Conservation (phyloP, 2,797 vertebrate genomes). For the Darevskia nairensis region DNA sequence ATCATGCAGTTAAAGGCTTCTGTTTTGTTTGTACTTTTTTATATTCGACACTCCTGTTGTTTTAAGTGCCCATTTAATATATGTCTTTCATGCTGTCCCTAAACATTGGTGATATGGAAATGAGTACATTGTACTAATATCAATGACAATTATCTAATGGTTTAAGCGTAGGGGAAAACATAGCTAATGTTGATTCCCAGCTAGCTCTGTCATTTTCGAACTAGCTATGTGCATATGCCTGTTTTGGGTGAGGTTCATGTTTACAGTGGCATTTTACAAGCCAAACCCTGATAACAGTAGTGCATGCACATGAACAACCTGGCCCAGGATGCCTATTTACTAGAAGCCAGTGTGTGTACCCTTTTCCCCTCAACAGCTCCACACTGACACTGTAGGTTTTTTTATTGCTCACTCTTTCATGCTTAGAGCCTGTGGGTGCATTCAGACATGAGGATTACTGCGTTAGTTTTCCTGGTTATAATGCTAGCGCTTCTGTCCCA, state of each 20-base stretch:
- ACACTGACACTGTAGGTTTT: neutral
- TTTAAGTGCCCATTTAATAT: neutral
- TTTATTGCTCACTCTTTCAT: neutral
- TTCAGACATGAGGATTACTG: too few relatives aligned
- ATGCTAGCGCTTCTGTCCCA: too few relatives aligned
- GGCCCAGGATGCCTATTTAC: neutral
- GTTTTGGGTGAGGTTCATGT: neutral
- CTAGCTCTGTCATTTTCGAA: neutral
- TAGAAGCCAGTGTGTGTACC: neutral
- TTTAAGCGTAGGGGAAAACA: neutral
- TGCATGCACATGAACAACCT: neutral
- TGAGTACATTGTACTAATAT: neutral
- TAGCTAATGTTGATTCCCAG: neutral
- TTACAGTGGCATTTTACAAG: neutral
- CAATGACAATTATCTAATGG: neutral
- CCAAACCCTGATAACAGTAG: neutral
- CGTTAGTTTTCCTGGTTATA: too few relatives aligned
- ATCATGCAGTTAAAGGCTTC: neutral
- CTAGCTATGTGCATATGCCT: neutral
- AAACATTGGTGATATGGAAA: neutral
- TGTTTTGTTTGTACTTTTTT: neutral
- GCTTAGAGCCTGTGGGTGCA: neutral
- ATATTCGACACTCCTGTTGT: neutral
- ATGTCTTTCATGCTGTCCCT: neutral
- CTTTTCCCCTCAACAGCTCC: neutral